A percentile compares a stretch with the other conserved stretches of the same genome.
Evolutionary conservation across 2,888 invertebrate species (phyloP).

Genomic region (Ptychoptera contaminata): DNA sequence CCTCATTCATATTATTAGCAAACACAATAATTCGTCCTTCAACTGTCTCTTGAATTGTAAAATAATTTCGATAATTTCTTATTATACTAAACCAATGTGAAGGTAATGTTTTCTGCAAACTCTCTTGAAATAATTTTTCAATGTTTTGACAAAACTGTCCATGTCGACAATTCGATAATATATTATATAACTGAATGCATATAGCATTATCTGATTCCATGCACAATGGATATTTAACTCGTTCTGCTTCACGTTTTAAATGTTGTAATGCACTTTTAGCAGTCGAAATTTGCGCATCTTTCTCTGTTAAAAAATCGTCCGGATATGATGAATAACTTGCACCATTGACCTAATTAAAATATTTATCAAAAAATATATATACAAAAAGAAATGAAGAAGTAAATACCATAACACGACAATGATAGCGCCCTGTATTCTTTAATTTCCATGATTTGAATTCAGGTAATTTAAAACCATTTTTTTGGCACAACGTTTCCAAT

Average conservation of each 20-base stretch:
- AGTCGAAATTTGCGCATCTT: constrained; percentile 19
- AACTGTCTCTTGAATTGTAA: constrained; percentile 23
- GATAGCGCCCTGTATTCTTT: constrained; percentile 15
- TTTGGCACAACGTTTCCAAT: constrained; percentile 19
- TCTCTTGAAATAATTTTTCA: constrained; percentile 39
- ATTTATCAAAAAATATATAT: neutral
- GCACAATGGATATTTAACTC: constrained; percentile 18
- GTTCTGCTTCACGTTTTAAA: constrained; percentile 16
- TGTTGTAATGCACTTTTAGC: constrained; percentile 22
- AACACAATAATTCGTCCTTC: constrained; percentile 22
- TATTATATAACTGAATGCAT: constrained; percentile 19
- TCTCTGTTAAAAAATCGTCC: constrained; percentile 19
- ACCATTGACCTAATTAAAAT: constrained; percentile 10
- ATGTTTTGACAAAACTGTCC: constrained; percentile 44
- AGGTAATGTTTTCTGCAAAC: constrained; percentile 50
- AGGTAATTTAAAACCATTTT: constrained; percentile 15
- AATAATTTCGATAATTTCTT: constrained; percentile 37
- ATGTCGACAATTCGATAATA: constrained; percentile 31
- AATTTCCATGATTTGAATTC: constrained; percentile 17
- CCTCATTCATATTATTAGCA: constrained; percentile 17
- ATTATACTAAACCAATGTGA: constrained; percentile 49
- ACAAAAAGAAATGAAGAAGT: neutral
- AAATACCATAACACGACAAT: constrained; percentile 21
- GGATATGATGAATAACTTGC: constrained; percentile 24
- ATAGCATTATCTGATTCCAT: constrained; percentile 21